Base-by-base conservation (phyloP, 2,113 vertebrate species). In the Apteryx mantelli region DNA sequence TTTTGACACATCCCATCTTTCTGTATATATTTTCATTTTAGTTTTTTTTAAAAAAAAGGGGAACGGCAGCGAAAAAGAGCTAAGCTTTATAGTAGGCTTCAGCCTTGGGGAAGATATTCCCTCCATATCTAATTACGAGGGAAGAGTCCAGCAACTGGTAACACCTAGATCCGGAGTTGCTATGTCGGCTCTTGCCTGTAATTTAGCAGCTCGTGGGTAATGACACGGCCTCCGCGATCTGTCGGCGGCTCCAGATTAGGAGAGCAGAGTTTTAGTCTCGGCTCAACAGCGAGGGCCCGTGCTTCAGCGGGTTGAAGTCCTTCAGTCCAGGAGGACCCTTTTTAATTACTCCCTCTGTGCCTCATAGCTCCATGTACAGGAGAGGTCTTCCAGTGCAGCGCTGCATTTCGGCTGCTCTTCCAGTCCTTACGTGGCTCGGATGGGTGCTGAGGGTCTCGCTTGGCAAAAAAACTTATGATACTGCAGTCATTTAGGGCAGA, bases 1-100 rank as follows among this genome's bases (percentile, higher is more conserved):
- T 97, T 96, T 97, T 97, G 97, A 97, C 97, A 97, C 95, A 93
- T 96, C 94, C 93, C 96, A 95, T 97, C 96, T 95, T 96, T 95
- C 94, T 4, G 0, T 89, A 93, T 95, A 88, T 83, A 83, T 88
- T 97, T 97, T 96, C 96, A 90, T 95, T 97, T 97, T 96, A 94
- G 95, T 56, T 94, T 97, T 94, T 97, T 44, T 44, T 38, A 7
- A 38, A 53, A 83, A 91, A 90, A 92, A 95, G 94, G 96, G 97
- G 94, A 94, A 82, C 95, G 81, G 92, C 95, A 94, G 84, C 95
- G 70, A 95, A 85, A 92, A 95, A 95, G 86, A 95, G 86, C 86
- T 85, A 94, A 86, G 96, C 91, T 95, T 96, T 92, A 92, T 32
- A 89, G 91, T 91, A 92, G 92, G 91, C 89, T 91, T 84, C 89